Percentiles rank a stretch among this genome's conserved stretches.
Evolutionary conservation across 2,797 vertebrate genomes (phyloP).

Genomic region (Euthynnus affinis): DNA sequence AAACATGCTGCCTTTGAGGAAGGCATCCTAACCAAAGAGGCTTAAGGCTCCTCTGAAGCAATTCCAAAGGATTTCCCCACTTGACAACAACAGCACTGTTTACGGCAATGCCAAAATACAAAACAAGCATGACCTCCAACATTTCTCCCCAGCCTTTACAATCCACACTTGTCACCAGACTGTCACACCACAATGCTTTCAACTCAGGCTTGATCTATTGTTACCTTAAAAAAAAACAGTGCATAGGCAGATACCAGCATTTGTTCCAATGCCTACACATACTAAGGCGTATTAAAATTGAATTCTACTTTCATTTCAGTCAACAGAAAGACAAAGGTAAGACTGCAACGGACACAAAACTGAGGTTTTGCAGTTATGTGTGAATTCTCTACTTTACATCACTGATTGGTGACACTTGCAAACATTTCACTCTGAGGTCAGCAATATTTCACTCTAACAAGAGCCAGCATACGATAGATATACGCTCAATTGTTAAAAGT

Average conservation of each 20-base stretch:
- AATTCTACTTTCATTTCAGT: background rate
- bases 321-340: background rate
- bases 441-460: background rate
- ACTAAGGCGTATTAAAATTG: constrained; percentile 21
- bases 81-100: constrained; percentile 83
- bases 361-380: background rate
- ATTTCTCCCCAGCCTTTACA: constrained; percentile 75
- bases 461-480: background rate
- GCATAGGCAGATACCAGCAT: constrained; percentile 18
- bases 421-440: too few species aligned
- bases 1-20: constrained; percentile 81
- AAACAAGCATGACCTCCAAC: constrained; percentile 82
- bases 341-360: background rate
- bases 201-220: constrained; percentile 71
- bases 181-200: constrained; percentile 81
- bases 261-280: constrained; percentile 39
- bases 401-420: background rate
- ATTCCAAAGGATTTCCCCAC: constrained; percentile 86
- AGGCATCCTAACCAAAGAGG: constrained; percentile 83
- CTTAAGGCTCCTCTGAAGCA: constrained; percentile 86
- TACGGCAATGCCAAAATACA: constrained; percentile 81
- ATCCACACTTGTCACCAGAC: constrained; percentile 82
- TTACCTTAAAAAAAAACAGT: constrained; percentile 40
- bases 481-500: background rate
- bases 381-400: background rate